A percentile compares a stretch with the other conserved stretches of the same genome.
Conservation (phyloP, 2,797 vertebrate genomes). For the Sebastolobus altivelis region DNA sequence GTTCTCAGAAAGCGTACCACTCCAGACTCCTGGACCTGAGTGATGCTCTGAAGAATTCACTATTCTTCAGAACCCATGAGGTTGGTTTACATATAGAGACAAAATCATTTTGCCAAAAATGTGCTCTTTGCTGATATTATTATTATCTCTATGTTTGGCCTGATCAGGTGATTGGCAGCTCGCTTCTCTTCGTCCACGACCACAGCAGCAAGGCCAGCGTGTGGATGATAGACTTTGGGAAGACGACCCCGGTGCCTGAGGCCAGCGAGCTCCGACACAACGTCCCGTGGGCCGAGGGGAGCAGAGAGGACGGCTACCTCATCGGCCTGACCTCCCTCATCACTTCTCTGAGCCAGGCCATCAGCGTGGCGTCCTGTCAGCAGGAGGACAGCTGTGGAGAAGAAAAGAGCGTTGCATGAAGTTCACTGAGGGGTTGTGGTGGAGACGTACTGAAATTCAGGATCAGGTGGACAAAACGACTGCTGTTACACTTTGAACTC, state of each 20-base stretch:
- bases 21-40: constrained; percentile 81
- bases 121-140: not conserved
- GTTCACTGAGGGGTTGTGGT: not conserved
- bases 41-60: constrained; percentile 75
- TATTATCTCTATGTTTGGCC: constrained; percentile 15
- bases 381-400: constrained; percentile 41
- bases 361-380: constrained; percentile 61
- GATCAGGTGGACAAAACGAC: not conserved
- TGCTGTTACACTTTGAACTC: constrained; percentile 20
- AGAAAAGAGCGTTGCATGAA: constrained; percentile 38
- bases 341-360: constrained; percentile 79
- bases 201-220: constrained; percentile 86
- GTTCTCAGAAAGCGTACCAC: constrained; percentile 78
- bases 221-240: constrained; percentile 97
- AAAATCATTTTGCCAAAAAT: not conserved
- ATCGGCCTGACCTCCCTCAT: constrained; percentile 88
- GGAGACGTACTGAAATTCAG: constrained; percentile 2
- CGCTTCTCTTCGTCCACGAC: constrained; percentile 93
- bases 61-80: constrained; percentile 85
- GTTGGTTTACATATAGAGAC: constrained; percentile 57
- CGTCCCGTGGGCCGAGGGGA: constrained; percentile 88
- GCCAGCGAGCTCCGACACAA: constrained; percentile 81
- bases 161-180: constrained; percentile 91
- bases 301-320: constrained; percentile 91
- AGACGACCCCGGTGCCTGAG: constrained; percentile 84